These are phyloP conservation scores for Cardinalis cardinalis DNA, from an alignment of 2,113 vertebrate species.

Conservation along the genomic window DNA sequence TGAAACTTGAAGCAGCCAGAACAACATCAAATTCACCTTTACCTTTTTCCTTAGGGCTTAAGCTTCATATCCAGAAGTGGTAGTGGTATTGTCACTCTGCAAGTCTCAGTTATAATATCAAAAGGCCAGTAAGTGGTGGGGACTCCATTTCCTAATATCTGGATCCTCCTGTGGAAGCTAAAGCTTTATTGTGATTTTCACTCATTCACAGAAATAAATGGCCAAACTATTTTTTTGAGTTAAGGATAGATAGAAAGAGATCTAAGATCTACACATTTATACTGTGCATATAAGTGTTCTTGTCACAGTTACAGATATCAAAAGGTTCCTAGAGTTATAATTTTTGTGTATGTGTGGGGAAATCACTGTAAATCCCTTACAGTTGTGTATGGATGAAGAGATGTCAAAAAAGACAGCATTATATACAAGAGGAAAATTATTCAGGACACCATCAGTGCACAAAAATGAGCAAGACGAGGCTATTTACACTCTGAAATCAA, in stretches of 20 bases:
- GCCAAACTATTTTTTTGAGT: background rate
- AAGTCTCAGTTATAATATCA: background rate
- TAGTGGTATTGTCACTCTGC: background rate
- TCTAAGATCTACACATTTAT: background rate
- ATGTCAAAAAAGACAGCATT: background rate
- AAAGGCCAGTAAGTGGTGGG: background rate
- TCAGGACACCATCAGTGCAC: background rate
- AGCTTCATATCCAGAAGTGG: background rate
- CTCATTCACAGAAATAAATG: background rate
- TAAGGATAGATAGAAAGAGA: background rate
- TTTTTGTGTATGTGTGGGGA: fast-evolving
- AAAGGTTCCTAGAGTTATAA: background rate
- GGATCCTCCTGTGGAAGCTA: background rate
- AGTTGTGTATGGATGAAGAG: background rate
- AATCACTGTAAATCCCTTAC: background rate
- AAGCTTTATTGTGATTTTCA: background rate
- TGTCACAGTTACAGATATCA: background rate
- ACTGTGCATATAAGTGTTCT: background rate
- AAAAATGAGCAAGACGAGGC: background rate
- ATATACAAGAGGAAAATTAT: background rate
- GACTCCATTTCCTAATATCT: background rate
- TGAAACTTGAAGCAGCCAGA: background rate
- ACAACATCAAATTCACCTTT: background rate
- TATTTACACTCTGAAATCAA: background rate
- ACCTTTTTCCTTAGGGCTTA: background rate